Conservation (phyloP, 2,113 vertebrate species). For the Cranoglanis bouderius region DNA sequence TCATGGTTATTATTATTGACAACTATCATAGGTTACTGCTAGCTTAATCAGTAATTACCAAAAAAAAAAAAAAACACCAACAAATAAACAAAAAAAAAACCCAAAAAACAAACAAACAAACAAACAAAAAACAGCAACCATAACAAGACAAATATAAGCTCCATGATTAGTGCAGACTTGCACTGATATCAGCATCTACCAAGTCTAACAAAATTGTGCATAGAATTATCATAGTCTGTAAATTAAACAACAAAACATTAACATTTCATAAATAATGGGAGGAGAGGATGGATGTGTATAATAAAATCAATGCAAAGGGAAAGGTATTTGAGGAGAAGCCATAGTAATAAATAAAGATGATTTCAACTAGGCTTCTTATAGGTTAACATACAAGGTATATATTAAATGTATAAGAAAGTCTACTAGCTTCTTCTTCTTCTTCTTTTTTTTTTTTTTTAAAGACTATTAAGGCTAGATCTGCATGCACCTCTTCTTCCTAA, state of each 20-base stretch:
- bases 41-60: not conserved
- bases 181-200: conserved; percentile 54
- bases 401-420: conserved; percentile 73
- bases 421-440: conserved; percentile 69
- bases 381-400: conserved; percentile 70
- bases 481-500: conserved; percentile 66
- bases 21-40: not conserved
- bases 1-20: not conserved
- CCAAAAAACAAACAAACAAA: not conserved
- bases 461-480: conserved; percentile 64
- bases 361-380: conserved; percentile 52
- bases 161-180: conserved; percentile 71
- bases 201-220: conserved; percentile 28
- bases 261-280: conserved; percentile 35
- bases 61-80: no score
- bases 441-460: no score
- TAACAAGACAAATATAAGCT: conserved; percentile 59
- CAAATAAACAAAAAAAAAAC: no score
- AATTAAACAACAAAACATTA: conserved; percentile 5
- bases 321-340: conserved; percentile 52
- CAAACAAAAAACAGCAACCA: conserved; percentile 36
- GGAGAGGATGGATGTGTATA: not conserved
- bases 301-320: conserved; percentile 3
- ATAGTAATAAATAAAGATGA: conserved; percentile 71
- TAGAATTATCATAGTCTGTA: conserved; percentile 18